phyloP scores from a whole-genome alignment of 1,140 invertebrate genomes.

The Meloidogyne hapla region DNA sequence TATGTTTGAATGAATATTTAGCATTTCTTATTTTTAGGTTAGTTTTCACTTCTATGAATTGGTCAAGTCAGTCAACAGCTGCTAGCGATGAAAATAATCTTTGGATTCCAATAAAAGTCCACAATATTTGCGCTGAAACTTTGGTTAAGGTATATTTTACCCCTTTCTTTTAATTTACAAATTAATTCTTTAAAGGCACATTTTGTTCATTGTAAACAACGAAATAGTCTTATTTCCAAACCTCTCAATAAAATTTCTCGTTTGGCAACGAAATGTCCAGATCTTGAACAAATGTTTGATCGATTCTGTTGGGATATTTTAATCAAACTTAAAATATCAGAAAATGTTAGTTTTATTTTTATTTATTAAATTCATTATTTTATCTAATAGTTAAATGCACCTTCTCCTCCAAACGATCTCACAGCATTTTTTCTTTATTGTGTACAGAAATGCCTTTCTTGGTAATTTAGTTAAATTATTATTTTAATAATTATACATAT shows the following conservation, averaged over 20 bases:
- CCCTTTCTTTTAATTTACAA: conserved; percentile 9
- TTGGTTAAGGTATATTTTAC: conserved; percentile 26
- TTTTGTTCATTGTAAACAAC: conserved; percentile 48
- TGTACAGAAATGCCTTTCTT: conserved; percentile 40
- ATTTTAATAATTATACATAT: conserved; percentile 17
- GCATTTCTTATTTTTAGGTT: conserved; percentile 20
- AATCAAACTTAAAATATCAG: conserved; percentile 38
- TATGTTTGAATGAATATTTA: not conserved
- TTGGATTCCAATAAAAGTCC: conserved; percentile 38
- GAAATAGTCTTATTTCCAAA: conserved; percentile 45
- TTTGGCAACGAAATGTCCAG: conserved; percentile 41
- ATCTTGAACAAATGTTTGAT: conserved; percentile 48
- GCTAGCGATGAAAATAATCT: not conserved
- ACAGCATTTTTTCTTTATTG: conserved; percentile 47
- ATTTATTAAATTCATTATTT: not conserved
- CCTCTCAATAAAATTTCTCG: conserved; percentile 48
- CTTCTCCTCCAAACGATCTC: conserved; percentile 46
- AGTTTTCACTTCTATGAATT: conserved; percentile 41
- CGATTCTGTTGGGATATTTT: conserved; percentile 49
- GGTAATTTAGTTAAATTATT: conserved; percentile 26
- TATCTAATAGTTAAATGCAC: conserved; percentile 31
- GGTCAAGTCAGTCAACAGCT: conserved; percentile 14
- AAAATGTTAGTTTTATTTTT: conserved; percentile 26
- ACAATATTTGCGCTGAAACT: conserved; percentile 33
- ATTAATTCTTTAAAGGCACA: conserved; percentile 33